These are phyloP conservation scores for Holothuria leucospilota DNA, from an alignment of 53 echinoderm and acorn worm species.

Conservation along the genomic window DNA sequence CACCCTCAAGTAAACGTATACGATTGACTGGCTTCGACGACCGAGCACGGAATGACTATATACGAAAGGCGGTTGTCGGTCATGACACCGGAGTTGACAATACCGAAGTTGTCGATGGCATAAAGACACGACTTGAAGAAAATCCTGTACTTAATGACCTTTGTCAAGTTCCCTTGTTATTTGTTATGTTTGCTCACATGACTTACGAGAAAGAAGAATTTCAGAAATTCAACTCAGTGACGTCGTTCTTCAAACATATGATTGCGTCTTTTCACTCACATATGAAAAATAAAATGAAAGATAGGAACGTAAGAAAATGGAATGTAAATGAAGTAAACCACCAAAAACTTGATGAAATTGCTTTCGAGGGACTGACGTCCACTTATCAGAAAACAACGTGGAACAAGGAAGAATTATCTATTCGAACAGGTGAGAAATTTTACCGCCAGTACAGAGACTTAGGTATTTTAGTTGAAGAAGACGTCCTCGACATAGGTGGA, in stretches of 20 bases:
- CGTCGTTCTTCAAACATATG: background rate
- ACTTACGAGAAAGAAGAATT: background rate
- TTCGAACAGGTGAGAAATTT: background rate
- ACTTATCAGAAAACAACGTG: background rate
- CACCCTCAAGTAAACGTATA: background rate
- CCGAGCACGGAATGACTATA: background rate
- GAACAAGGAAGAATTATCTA: background rate
- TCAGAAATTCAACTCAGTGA: background rate
- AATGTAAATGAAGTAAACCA: background rate
- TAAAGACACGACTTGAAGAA: background rate
- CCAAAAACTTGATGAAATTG: background rate
- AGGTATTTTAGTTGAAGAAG: slow-evolving; percentile 11
- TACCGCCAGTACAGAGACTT: background rate
- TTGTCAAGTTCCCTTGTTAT: no score
- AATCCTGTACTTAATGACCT: background rate
- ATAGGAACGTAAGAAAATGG: background rate
- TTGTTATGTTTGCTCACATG: no score
- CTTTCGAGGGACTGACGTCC: background rate
- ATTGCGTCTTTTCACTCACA: background rate
- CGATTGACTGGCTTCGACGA: background rate
- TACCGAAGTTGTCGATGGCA: background rate
- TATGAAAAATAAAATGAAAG: slow-evolving; percentile 14
- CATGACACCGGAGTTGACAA: background rate
- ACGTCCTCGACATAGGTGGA: background rate
- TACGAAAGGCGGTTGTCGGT: background rate